phyloP scores from a whole-genome alignment of 2,113 vertebrate genomes.

The Asarcornis scutulata region DNA sequence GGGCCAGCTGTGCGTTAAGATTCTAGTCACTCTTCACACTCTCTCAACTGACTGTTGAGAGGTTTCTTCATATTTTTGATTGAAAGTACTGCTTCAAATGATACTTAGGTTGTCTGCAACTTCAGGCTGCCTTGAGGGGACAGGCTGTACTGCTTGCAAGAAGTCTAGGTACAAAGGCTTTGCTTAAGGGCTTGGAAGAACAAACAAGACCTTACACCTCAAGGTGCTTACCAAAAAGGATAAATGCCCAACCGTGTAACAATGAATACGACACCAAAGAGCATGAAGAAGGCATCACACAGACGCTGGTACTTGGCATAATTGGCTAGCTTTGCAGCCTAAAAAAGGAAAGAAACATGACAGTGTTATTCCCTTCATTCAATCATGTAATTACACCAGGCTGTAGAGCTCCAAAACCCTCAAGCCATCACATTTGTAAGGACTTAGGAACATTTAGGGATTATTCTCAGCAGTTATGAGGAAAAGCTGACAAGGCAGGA shows the following conservation, averaged over 20 bases:
- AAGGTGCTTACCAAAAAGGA: slow-evolving; percentile 89
- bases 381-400: background rate
- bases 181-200: background rate
- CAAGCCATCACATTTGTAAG: background rate
- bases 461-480: background rate
- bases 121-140: background rate
- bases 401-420: background rate
- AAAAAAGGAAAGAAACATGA: background rate
- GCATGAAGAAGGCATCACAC: slow-evolving; percentile 91
- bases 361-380: background rate
- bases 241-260: slow-evolving; percentile 89
- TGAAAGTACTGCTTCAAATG: background rate
- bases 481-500: slow-evolving; percentile 39
- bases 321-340: slow-evolving; percentile 96
- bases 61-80: background rate
- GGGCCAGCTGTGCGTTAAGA: background rate
- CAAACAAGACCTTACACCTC: background rate
- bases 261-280: slow-evolving; percentile 89
- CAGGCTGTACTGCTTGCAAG: background rate
- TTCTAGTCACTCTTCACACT: background rate
- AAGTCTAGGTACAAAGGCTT: background rate
- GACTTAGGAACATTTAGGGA: background rate
- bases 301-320: slow-evolving; percentile 94
- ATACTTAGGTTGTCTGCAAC: background rate
- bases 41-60: background rate